Evolutionary conservation across 2,888 invertebrate genomes (phyloP), one percentile per base, ranked within the genome.

Genomic region (Rhagonycha fulva): DNA sequence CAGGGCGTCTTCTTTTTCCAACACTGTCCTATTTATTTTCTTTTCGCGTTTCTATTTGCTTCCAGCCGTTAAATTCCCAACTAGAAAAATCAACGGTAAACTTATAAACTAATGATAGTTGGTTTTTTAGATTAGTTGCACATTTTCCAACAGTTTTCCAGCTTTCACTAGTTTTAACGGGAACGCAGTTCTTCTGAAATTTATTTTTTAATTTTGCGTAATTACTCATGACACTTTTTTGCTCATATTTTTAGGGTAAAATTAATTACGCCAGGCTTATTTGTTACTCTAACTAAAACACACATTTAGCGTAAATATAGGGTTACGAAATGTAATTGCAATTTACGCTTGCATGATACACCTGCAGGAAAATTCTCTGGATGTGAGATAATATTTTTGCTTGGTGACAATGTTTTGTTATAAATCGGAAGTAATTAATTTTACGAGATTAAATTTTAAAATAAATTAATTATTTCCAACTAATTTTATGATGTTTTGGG

Each of bases 1-100:
- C 66, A 23, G 24, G 68, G 47, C 69, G 62, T 62, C 63, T 28
- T 71, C 67, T 70, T 67, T 70, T 71, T 71, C 62, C 47, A 61
- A 61, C 14, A 19, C 62, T 67, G 68, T 71, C 71, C 23, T 71
- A 68, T 71, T 68, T 71, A 68, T 75, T 32, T 75, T 75, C 68
- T 68, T 71, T 71, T 68, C 23, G 70, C 60, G 74, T 28, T 60
- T 67, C 66, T 61, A 66, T 63, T 68, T 47, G 32, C 28, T 70
- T 67, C 67, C 74, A 74, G 14, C 62, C 47, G 71, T 63, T 63
- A 74, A 71, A 71, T 74, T 68, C 32, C 47, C 74, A 71, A 72
- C 63, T 60, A 72, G 66, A 60, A 72, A 70, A 67, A 68, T 68
- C 30, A 32, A 68, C 68, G 32, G 68, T 10, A 68, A 32, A 32